These are phyloP conservation scores for Toxotes jaculatrix DNA, from an alignment of 2,113 vertebrate genomes.

Conservation along the genomic window DNA sequence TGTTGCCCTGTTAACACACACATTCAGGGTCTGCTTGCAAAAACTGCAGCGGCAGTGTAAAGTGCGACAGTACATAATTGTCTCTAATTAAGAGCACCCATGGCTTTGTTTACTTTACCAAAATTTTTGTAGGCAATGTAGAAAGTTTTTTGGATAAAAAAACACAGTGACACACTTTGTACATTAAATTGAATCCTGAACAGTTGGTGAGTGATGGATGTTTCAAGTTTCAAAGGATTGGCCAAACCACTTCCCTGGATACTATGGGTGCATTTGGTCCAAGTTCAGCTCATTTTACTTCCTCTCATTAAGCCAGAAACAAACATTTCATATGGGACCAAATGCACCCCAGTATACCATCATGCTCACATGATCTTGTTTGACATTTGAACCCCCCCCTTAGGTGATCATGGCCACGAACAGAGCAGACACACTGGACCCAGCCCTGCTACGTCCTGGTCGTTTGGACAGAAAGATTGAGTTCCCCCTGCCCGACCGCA, in stretches of 20 bases:
- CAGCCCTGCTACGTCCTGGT: conserved; percentile 91
- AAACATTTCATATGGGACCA: not conserved
- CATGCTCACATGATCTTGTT: not conserved
- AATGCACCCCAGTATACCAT: not conserved
- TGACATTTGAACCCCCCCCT: not conserved
- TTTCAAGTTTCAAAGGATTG: not conserved
- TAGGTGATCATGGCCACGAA: conserved; percentile 98
- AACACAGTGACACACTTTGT: not conserved
- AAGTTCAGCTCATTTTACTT: not conserved
- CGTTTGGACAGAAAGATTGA: conserved; percentile 95
- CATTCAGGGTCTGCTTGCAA: no score
- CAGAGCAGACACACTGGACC: conserved; percentile 94
- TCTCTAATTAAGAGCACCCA: no score
- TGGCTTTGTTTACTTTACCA: not conserved
- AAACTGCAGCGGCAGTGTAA: no score
- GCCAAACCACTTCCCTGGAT: not conserved
- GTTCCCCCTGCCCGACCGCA: conserved; percentile 93
- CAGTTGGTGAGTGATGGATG: not conserved
- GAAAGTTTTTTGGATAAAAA: not conserved
- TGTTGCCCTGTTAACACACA: no score
- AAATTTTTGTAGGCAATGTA: not conserved
- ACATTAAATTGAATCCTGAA: not conserved
- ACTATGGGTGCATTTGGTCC: not conserved
- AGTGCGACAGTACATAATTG: no score
- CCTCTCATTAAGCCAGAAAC: not conserved